A percentile compares a stretch with the other conserved stretches of the same genome.
Evolutionary conservation across 1,140 invertebrate genomes (phyloP).

Genomic region (Choristoneura fumiferana): DNA sequence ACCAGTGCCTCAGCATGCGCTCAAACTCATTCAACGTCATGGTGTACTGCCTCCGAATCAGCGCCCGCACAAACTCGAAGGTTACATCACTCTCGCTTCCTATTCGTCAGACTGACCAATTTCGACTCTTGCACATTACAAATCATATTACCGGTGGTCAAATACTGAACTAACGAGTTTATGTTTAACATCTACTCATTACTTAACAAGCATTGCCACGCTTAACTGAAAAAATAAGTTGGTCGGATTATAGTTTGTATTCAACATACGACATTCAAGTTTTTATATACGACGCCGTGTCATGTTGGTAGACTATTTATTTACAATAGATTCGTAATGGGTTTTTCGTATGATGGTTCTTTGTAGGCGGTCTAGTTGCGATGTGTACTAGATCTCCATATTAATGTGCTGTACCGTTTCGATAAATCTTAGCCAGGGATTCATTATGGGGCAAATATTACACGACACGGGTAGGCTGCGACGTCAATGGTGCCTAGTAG

Average conservation of each 20-base stretch:
- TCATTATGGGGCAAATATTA: too few species aligned
- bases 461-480: too few species aligned
- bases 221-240: too few species aligned
- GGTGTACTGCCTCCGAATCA: not conserved
- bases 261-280: not conserved
- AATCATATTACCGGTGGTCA: too few species aligned
- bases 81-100: conserved; percentile 2
- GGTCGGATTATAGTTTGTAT: not conserved
- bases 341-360: not conserved
- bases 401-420: not conserved
- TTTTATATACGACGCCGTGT: conserved; percentile 7
- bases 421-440: too few species aligned
- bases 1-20: too few species aligned
- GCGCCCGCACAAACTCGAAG: not conserved
- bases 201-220: too few species aligned
- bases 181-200: too few species aligned
- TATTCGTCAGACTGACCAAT: not conserved
- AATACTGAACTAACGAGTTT: too few species aligned
- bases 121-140: not conserved
- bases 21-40: not conserved
- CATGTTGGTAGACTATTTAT: not conserved
- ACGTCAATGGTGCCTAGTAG: too few species aligned
- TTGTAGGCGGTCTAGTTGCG: not conserved
- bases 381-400: not conserved
- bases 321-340: conserved; percentile 15